Conservation (phyloP, 2,113 vertebrate species). For the Myrmecobius fasciatus region DNA sequence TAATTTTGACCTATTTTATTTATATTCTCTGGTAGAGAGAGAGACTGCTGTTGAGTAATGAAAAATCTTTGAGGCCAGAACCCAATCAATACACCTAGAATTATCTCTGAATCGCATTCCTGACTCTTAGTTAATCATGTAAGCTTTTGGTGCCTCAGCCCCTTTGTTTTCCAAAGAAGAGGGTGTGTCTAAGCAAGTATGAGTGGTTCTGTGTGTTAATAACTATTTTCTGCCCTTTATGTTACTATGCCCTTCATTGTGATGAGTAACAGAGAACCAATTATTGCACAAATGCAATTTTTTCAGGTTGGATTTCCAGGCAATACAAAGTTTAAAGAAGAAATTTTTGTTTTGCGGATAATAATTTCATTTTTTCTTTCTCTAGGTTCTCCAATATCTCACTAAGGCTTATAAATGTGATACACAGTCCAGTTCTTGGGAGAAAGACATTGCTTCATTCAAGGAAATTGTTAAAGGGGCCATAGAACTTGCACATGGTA, state of each 20-base stretch:
- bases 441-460: slow-evolving; percentile 90
- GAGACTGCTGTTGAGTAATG: background rate
- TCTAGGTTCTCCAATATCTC: slow-evolving; percentile 93
- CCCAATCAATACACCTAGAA: background rate
- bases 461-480: slow-evolving; percentile 90
- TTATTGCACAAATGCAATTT: slow-evolving; percentile 9
- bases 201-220: background rate
- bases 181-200: background rate
- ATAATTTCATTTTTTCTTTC: slow-evolving; percentile 50
- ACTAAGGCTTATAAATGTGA: slow-evolving; percentile 94
- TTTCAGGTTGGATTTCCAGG: slow-evolving; percentile 54
- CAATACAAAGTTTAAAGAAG: slow-evolving; percentile 30
- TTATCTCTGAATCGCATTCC: background rate
- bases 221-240: background rate
- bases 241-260: background rate
- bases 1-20: background rate
- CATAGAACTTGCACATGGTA: slow-evolving; percentile 90
- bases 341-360: slow-evolving; percentile 48
- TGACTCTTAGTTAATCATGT: background rate
- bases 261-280: slow-evolving; percentile 1
- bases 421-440: slow-evolving; percentile 91
- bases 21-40: background rate
- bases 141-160: background rate
- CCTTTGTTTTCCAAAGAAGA: background rate
- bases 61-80: slow-evolving; percentile 17